Percentiles rank a stretch among this genome's conserved stretches.
Evolutionary conservation across 2,888 invertebrate species (phyloP).

Genomic region (Rotaria magnacalcarata): DNA sequence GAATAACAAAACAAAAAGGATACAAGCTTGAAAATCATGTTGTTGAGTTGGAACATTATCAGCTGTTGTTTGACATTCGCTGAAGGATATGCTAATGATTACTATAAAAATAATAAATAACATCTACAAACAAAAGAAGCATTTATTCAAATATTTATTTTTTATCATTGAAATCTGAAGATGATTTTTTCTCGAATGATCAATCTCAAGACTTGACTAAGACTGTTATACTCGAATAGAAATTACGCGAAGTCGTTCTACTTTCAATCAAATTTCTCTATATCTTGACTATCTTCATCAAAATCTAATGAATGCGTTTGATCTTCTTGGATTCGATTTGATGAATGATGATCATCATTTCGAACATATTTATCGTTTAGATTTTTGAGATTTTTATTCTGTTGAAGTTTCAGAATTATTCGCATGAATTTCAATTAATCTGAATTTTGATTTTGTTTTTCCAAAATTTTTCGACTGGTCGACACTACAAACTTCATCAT

Average conservation of each 20-base stretch:
- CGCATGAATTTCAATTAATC: no score
- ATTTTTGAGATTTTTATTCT: no score
- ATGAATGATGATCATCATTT: background rate
- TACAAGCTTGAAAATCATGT: slow-evolving; percentile 24
- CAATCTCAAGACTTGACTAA: no score
- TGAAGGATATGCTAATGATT: background rate
- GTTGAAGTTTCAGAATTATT: no score
- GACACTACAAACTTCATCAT: background rate
- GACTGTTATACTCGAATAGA: background rate
- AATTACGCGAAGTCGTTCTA: background rate
- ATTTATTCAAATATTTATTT: no score
- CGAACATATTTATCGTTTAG: background rate
- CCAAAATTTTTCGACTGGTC: background rate
- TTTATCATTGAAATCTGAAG: no score
- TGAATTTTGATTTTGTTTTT: background rate
- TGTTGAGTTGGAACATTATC: background rate
- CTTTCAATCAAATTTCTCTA: no score
- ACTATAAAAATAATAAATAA: background rate
- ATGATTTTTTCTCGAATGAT: no score
- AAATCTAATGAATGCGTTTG: background rate
- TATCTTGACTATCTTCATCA: background rate
- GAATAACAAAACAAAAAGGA: background rate
- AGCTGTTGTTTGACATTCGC: background rate
- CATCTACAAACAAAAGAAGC: background rate
- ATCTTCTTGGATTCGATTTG: no score